Evolutionary conservation across 2,888 invertebrate species (phyloP), one percentile per base, ranked within the genome.

Genomic region (Rhamnusium bicolor): DNA sequence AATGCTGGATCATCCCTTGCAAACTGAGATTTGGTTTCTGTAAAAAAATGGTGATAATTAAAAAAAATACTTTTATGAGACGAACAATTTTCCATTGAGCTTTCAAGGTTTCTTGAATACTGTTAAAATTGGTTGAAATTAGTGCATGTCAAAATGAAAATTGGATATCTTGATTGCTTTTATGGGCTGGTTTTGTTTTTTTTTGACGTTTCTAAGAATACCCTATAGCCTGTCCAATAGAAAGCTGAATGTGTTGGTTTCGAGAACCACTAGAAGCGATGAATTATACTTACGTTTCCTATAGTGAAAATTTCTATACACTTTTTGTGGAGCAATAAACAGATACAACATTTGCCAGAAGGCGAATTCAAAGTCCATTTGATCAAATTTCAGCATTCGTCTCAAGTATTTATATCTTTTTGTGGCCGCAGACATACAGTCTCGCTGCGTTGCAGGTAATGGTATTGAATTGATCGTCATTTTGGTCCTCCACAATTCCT

Each of bases 341-440:
- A 99, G 90, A 87, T 98, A 98, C 0, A 98, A 88, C 97, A 98
- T 98, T 91, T 99, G 99, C 98, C 98, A 99, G 18, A 95, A 90
- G 0, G 98, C 99, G 90, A 98, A 99, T 87, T 99, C 98, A 89
- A 99, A 99, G 89, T 99, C 99, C 99, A 99, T 99, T 89, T 99
- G 98, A 84, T 96, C 93, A 85, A 98, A 97, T 88, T 96, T 95
- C 68, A 96, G 90, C 75, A 97, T 89, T 84, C 96, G 91, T 80
- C 95, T 90, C 61, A 98, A 89, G 88, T 97, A 97, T 90, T 95
- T 95, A 89, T 95, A 95, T 75, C 95, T 92, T 89, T 98, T 97
- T 53, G 95, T 94, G 51, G 96, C 94, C 1, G 97, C 97, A 71
- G 95, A 94, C 83, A 94, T 93, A 82, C 93, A 93, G 80, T 93